These are phyloP conservation scores for Tychaedon coryphoeus DNA, from an alignment of 2,113 vertebrate species.

Conservation along the genomic window DNA sequence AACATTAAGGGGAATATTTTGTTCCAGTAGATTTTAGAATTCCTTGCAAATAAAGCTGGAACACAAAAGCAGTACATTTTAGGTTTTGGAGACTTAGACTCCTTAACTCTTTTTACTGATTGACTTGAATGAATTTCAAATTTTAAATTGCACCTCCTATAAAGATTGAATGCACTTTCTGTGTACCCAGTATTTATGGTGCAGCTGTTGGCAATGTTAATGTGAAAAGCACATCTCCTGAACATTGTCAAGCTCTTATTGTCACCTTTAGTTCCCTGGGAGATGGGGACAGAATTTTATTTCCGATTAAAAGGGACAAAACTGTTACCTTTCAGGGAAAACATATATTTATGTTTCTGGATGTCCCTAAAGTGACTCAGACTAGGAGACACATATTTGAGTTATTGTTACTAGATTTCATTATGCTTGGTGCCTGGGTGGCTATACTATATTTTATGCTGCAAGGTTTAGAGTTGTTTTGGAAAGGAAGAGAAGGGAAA, in stretches of 20 bases:
- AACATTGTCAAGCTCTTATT: conserved; percentile 61
- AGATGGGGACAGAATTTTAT: conserved; percentile 67
- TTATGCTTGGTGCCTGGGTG: conserved; percentile 58
- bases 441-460: conserved; percentile 57
- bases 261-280: conserved; percentile 62
- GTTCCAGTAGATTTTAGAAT: conserved; percentile 29
- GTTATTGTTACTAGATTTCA: conserved; percentile 64
- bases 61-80: background rate
- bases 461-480: conserved; percentile 49
- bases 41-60: conserved; percentile 27
- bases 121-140: conserved; percentile 53
- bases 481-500: background rate
- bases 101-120: conserved; percentile 48
- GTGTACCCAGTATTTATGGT: conserved; percentile 45
- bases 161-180: conserved; percentile 55
- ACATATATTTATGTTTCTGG: conserved; percentile 66
- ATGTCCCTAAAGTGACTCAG: conserved; percentile 66
- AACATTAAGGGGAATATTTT: conserved; percentile 41
- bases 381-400: conserved; percentile 61
- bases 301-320: conserved; percentile 66
- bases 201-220: conserved; percentile 59
- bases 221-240: conserved; percentile 64
- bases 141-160: conserved; percentile 56
- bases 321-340: conserved; percentile 64
- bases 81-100: background rate